These are phyloP conservation scores for Labroides dimidiatus DNA, from an alignment of 2,797 vertebrate species.

Conservation along the genomic window DNA sequence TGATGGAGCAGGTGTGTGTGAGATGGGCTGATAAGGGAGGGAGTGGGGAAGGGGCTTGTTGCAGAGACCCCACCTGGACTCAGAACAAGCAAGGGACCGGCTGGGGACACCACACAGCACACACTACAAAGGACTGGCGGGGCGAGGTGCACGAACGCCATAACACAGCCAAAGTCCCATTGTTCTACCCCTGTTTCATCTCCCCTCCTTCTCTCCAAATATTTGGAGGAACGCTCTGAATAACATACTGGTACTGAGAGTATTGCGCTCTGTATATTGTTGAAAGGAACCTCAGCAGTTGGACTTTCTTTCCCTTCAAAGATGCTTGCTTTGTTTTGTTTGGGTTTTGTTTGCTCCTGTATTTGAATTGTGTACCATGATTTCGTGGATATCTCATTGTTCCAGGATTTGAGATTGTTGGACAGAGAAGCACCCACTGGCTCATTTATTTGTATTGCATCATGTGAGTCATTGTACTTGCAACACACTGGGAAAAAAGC, in stretches of 20 bases:
- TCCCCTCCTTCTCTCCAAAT: constrained; percentile 87
- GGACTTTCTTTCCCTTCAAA: constrained; percentile 83
- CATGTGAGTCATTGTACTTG: constrained; percentile 79
- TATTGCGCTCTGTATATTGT: constrained; percentile 86
- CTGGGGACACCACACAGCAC: constrained; percentile 74
- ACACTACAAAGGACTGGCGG: constrained; percentile 83
- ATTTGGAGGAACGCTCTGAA: constrained; percentile 86
- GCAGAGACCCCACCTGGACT: constrained; percentile 79
- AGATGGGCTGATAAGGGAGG: constrained; percentile 33
- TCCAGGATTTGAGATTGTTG: constrained; percentile 81
- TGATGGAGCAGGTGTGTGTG: constrained; percentile 67
- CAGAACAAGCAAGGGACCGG: constrained; percentile 72
- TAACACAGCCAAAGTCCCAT: constrained; percentile 83
- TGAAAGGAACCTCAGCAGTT: constrained; percentile 86
- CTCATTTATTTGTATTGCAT: constrained; percentile 84
- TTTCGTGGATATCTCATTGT: constrained; percentile 86
- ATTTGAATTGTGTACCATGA: constrained; percentile 79
- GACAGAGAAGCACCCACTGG: constrained; percentile 75
- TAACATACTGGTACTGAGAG: constrained; percentile 85
- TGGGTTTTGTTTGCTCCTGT: constrained; percentile 83
- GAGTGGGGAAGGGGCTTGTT: not conserved
- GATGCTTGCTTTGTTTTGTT: constrained; percentile 83
- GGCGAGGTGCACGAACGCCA: constrained; percentile 82
- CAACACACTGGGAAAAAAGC: constrained; percentile 59
- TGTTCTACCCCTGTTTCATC: constrained; percentile 86